Percentiles rank a stretch among this genome's conserved stretches.
phyloP scores from a whole-genome alignment of 2,797 vertebrate genomes.

The Tinamus major region DNA sequence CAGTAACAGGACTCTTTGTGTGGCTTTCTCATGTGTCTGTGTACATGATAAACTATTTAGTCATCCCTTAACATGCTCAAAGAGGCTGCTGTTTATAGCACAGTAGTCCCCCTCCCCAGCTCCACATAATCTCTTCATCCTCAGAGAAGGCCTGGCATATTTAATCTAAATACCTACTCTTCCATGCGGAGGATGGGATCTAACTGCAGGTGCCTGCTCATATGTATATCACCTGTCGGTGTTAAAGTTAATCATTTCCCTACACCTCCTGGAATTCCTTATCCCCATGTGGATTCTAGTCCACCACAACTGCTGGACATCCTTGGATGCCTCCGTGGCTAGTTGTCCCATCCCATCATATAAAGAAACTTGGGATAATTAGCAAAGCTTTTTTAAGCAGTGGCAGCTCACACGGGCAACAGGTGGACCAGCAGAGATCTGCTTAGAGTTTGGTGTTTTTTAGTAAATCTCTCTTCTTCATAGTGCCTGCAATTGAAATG shows the following conservation, averaged over 20 bases:
- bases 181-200: neutral
- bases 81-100: constrained; percentile 17
- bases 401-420: neutral
- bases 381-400: neutral
- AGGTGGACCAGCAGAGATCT: neutral
- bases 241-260: neutral
- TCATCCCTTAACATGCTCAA: neutral
- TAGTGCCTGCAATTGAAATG: neutral
- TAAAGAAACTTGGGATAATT: neutral
- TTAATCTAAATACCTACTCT: neutral
- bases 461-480: neutral
- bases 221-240: neutral
- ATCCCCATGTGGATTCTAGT: neutral
- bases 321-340: rapidly evolving
- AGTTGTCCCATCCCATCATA: neutral
- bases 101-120: neutral
- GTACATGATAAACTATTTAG: neutral
- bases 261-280: neutral
- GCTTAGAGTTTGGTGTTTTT: neutral
- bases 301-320: neutral
- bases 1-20: neutral
- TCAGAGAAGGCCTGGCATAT: neutral
- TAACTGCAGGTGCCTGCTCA: neutral
- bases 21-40: neutral
- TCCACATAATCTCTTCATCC: neutral